Conservation (phyloP, 2,797 vertebrate species). For the Tarsius wallacei region DNA sequence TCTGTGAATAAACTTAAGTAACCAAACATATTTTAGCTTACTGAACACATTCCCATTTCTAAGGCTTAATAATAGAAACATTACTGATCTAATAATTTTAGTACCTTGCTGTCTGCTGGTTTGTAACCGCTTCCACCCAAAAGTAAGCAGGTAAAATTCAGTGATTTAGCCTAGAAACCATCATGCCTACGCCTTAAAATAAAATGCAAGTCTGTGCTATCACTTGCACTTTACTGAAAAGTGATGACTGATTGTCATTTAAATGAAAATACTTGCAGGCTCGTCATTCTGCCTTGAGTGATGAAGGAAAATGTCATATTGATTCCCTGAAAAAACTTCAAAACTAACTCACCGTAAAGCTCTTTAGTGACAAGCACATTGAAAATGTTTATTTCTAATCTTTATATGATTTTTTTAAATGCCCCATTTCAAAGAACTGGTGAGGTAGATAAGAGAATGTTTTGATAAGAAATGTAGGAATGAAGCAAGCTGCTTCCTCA, state of each 20-base stretch:
- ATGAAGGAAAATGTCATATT: slow-evolving; percentile 8
- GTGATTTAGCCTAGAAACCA: background rate
- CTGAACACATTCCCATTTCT: background rate
- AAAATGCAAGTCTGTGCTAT: background rate
- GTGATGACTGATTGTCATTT: background rate
- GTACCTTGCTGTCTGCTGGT: background rate
- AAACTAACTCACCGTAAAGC: background rate
- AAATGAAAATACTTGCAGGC: background rate
- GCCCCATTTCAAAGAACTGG: slow-evolving; percentile 12
- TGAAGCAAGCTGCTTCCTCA: background rate
- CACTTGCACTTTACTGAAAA: slow-evolving; percentile 12
- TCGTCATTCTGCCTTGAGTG: slow-evolving; percentile 16
- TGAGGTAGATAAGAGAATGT: slow-evolving; percentile 21
- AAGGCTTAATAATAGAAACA: background rate
- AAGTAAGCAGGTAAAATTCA: background rate
- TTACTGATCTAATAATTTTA: background rate
- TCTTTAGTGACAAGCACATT: background rate
- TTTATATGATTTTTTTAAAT: background rate
- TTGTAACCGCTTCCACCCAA: slow-evolving; percentile 37
- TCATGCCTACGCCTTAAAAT: background rate
- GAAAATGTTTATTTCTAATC: slow-evolving; percentile 42
- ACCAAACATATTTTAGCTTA: background rate
- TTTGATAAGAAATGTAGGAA: background rate
- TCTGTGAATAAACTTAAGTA: background rate
- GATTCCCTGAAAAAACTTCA: slow-evolving; percentile 12